A percentile compares a stretch with the other conserved stretches of the same genome.
phyloP scores from a whole-genome alignment of 2,113 vertebrate genomes.

The Arothron firmamentum region DNA sequence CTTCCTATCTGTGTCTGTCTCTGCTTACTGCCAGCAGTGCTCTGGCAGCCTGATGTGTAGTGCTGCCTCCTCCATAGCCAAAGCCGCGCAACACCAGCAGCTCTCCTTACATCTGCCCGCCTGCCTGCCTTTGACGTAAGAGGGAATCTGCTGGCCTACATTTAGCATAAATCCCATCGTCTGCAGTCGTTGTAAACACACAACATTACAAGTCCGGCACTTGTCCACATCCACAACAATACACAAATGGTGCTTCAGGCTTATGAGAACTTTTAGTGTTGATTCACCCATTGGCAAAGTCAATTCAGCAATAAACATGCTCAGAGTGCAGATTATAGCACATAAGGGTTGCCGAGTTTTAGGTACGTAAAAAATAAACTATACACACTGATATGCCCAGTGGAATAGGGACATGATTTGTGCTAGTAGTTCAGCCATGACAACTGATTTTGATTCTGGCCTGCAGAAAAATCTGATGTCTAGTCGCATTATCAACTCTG shows the following conservation, averaged over 20 bases:
- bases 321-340: neutral
- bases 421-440: slow-evolving; percentile 29
- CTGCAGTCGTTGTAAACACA: slow-evolving; percentile 69
- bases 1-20: slow-evolving; percentile 30
- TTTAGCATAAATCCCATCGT: slow-evolving; percentile 85
- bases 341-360: slow-evolving; percentile 8
- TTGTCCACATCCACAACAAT: neutral
- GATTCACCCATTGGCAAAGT: slow-evolving; percentile 1
- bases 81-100: slow-evolving; percentile 66
- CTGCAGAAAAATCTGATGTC: slow-evolving; percentile 6
- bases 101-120: slow-evolving; percentile 65
- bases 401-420: slow-evolving; percentile 33
- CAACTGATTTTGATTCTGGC: slow-evolving; percentile 44
- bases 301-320: neutral
- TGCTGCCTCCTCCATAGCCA: slow-evolving; percentile 71
- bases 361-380: slow-evolving; percentile 14
- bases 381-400: slow-evolving; percentile 20
- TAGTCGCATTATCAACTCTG: neutral
- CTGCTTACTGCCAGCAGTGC: slow-evolving; percentile 47
- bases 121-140: slow-evolving; percentile 80
- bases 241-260: too few relatives aligned
- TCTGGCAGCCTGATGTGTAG: slow-evolving; percentile 56
- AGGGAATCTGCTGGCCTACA: slow-evolving; percentile 92
- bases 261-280: slow-evolving; percentile 11
- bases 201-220: slow-evolving; percentile 38